Evolutionary conservation across 1,140 invertebrate species (phyloP), one percentile per base, ranked within the genome.

Genomic region (Solenopsis fugax): DNA sequence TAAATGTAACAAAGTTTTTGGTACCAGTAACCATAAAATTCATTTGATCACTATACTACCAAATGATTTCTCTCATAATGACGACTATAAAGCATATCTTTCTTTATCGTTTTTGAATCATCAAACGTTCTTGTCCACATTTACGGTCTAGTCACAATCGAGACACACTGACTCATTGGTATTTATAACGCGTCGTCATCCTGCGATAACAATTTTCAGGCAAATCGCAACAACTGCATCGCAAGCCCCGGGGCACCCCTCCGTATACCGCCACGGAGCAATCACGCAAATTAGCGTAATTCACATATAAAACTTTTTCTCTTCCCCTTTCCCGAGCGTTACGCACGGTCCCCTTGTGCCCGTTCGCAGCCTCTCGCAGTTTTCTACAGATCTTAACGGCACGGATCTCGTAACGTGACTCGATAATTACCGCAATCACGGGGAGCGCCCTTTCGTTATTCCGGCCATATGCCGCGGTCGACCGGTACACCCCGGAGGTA

Each of bases 401-500:
- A 71, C 86, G 86, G 88, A 91, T 93, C 84, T 91, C 89, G 90
- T 90, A 90, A 86, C 90, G 87, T 93, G 93, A 94, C 93, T 94
- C 92, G 91, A 94, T 94, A 94, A 94, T 94, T 94, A 89, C 89
- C 87, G 91, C 91, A 93, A 94, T 93, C 93, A 91, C 77, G 69
- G 75, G 78, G 87, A 86, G 88, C 78, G 86, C 56, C 85, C 77
- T 93, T 93, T 94, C 92, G 90, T 89, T 93, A 93, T 93, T 93
- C 85, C 88, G 87, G 86, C 92, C 90, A 93, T 93, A 92, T 92
- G 92, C 89, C 80, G 85, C 92, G 62, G 85, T 67, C 64, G 64
- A 76, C 86, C 86, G 85, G 76, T 85, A 90, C 56, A 84, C 72
- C 90, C 87, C 45, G 87, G 10, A 90, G 90, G 86, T 87, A 93